Evolutionary conservation across 2,888 invertebrate species (phyloP), one percentile per base, ranked within the genome.

Genomic region (Carabus problematicus): DNA sequence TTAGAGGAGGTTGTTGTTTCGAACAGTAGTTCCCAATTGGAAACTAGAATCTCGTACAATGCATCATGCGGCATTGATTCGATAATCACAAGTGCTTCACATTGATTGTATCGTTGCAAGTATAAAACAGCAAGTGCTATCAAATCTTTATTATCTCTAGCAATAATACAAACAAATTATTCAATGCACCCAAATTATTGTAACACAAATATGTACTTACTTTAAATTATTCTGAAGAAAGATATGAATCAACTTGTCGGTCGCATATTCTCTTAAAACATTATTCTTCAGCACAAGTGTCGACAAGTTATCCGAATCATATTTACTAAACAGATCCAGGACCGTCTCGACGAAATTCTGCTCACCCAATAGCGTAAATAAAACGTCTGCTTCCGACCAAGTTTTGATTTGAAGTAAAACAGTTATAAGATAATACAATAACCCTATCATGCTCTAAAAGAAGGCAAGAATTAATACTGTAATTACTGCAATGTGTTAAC

Each of bases 201-300:
- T 55, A 19, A 18, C 19, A 18, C 3, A 29, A 60, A 47, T 56
- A 70, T 49, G 63, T n/a, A 61, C 76, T 70, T 74, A 79, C 80
- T 76, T 76, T 39, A 76, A 73, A 19, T 76, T 72, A 71, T 75
- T 77, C 9, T 78, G 73, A 8, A 72, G 73, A 58, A 86, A 77
- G 52, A 86, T 80, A 47, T 80, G 78, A 14, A 86, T 83, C 60
- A 87, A 76, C 74, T 85, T 85, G 69, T 86, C 86, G 0, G 85
- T 85, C 0, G 85, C 84, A 71, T 86, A 86, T 72, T 87, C 86
- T 18, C 85, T 76, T 7, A 87, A 74, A 49, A 86, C 82, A 9
- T 79, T 78, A 70, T 86, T 86, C 69, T 84, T 83, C 11, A 87
- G 77, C 45, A 86, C 83, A 68, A 87, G 75, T 73, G 81, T 81